Evolutionary conservation across 2,113 vertebrate species (phyloP).

Genomic region (Lethenteron camtschaticum): DNA sequence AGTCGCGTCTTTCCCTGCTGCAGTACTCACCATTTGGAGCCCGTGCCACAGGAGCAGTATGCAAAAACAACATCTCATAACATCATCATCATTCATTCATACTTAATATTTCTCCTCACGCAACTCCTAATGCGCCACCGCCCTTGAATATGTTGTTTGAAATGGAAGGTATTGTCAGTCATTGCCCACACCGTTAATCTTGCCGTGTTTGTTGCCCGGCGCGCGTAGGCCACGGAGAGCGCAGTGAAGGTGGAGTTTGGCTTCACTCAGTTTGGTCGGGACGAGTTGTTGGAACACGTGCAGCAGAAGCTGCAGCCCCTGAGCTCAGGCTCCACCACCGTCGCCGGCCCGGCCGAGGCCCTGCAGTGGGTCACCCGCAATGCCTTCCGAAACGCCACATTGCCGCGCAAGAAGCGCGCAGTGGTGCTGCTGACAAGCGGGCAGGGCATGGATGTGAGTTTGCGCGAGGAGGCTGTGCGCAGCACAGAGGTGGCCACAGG

Average conservation of each 20-base stretch:
- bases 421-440: constrained; percentile 17
- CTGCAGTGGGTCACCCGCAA: constrained; percentile 31
- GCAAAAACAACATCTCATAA: too few relatives aligned
- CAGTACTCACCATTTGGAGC: constrained; percentile 25
- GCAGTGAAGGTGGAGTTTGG: constrained; percentile 28
- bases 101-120: too few relatives aligned
- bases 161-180: too few relatives aligned
- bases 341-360: constrained; percentile 22
- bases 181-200: too few relatives aligned
- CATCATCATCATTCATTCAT: too few relatives aligned
- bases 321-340: constrained; percentile 18
- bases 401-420: constrained; percentile 20
- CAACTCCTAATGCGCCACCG: too few relatives aligned
- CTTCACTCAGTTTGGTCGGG: constrained; percentile 20
- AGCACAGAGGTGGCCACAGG: constrained; percentile 19
- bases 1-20: constrained; percentile 31
- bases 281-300: constrained; percentile 28
- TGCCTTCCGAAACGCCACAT: constrained; percentile 22
- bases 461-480: constrained; percentile 23
- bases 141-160: too few relatives aligned
- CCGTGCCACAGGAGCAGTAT: constrained; percentile 10
- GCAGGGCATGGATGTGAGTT: constrained; percentile 31
- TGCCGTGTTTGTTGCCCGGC: too few relatives aligned
- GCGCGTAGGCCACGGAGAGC: not conserved
- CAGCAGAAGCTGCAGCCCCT: constrained; percentile 18